Evolutionary conservation across 2,113 vertebrate species (phyloP), one percentile per base, ranked within the genome.

Genomic region (Megaceryle maxima): DNA sequence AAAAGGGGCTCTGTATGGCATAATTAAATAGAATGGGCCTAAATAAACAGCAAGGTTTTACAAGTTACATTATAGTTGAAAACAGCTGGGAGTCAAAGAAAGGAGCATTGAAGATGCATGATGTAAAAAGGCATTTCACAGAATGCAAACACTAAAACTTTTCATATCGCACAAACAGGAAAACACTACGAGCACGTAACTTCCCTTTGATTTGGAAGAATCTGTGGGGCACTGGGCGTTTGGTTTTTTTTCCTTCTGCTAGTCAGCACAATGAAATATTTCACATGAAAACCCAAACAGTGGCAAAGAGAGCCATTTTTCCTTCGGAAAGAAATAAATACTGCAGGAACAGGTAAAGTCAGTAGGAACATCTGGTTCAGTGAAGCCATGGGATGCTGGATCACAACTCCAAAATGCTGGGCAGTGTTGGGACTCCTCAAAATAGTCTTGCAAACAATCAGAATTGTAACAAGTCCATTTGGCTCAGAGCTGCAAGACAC

Each of bases 121-220:
- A 67, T 81, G 94, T 90, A 96, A 92, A 97, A 92, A 92, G 82
- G 97, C 96, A 96, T 98, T 96, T 97, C 97, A 97, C 96, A 97
- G 97, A 98, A 97, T 77, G 96, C 96, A 98, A 94, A 98, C 91
- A 92, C 94, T 96, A 75, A 86, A 96, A 92, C 94, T 93, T 95
- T 83, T 96, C 95, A 94, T 93, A 67, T 95, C 75, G 11, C 92
- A 95, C 88, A 29, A 91, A 93, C 73, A 68, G 87, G 83, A 92
- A 95, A 93, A 93, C 75, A 60, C 88, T 91, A 94, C 4, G 2
- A 92, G 95, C 86, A 95, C 75, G 16, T 87, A 78, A 84, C 57
- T 95, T 93, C 91, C 79, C 68, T 93, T 80, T 44, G 75, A 73
- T 51, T 95, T 90, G 77, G 89, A 97, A 95, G 94, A 94, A 94